Base-by-base conservation (phyloP, 2,113 vertebrate species). In the Strix aluco region DNA sequence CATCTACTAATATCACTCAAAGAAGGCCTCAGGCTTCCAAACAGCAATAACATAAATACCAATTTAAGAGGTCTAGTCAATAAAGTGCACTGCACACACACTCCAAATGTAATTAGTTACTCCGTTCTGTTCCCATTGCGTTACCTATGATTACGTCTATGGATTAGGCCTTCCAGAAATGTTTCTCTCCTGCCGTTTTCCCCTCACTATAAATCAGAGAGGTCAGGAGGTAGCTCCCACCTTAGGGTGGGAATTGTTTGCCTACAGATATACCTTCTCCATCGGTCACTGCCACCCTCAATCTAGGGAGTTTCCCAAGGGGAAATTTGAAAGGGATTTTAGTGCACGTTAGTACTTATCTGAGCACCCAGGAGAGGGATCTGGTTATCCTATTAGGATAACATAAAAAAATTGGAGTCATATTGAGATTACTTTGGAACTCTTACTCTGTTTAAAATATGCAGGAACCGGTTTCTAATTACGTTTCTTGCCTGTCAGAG, bases 81-180 rank as follows among this genome's bases (percentile, higher is more conserved):
- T 96, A 96, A 95, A 92, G 74, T 66, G 78, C 83, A 69, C 70
- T 44, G 81, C 62, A 58, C 91, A 75, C 75, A 58, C 66, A 65
- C 77, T 94, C 91, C 88, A 92, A 85, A 97, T 94, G 91, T 92
- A 95, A 97, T 97, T 95, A 94, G 96, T 81, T 94, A 79, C 73
- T 95, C 78, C 0, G 1, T 89, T 92, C 77, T 20, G 86, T 59
- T 93, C 86, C 77, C 54, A 3, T 46, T 67, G 80, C 1, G 1
- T 94, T 95, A 79, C 91, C 91, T 96, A 79, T 96, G 88, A 86
- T 95, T 96, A 42, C 3, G 9, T 58, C 92, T 94, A 94, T 91
- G 92, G 94, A 95, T 94, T 87, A 79, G 80, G 38, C 92, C 83
- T 94, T 87, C 83, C 73, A 92, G 92, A 85, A 91, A 73, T 69